Evolutionary conservation across 2,888 invertebrate species (phyloP).

Genomic region (Drosophila lutescens): DNA sequence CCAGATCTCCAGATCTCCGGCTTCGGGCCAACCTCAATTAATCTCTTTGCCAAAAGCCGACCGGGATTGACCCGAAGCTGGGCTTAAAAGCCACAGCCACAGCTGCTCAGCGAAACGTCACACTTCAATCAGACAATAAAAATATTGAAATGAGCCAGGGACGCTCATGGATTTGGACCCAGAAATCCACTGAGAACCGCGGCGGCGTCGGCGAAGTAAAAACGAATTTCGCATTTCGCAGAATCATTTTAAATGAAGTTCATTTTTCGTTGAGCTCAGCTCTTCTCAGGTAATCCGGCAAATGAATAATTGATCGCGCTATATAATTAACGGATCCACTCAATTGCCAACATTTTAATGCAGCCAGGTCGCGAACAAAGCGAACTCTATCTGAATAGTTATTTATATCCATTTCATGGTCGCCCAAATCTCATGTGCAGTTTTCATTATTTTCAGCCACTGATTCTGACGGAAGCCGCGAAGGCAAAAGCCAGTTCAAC

Average conservation of each 20-base stretch:
- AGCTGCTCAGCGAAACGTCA: slow-evolving; percentile 58
- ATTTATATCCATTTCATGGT: slow-evolving; percentile 47
- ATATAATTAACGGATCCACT: slow-evolving; percentile 78
- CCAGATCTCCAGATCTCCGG: slow-evolving; percentile 6
- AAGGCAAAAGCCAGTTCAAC: slow-evolving; percentile 40
- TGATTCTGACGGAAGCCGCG: slow-evolving; percentile 54
- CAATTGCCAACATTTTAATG: slow-evolving; percentile 65
- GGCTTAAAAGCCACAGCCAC: slow-evolving; percentile 16
- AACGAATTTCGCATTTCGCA: slow-evolving; percentile 76
- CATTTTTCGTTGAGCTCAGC: slow-evolving; percentile 47
- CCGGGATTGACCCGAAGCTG: slow-evolving; percentile 31
- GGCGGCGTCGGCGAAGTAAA: slow-evolving; percentile 50
- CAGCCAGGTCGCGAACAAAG: slow-evolving; percentile 42
- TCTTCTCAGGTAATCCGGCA: slow-evolving; percentile 73
- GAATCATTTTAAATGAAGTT: slow-evolving; percentile 78
- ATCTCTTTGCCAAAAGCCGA: slow-evolving; percentile 74
- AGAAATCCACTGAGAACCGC: slow-evolving; percentile 1
- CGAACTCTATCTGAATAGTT: slow-evolving; percentile 13
- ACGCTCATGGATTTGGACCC: background rate
- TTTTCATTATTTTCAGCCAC: slow-evolving; percentile 44
- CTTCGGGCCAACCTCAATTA: slow-evolving; percentile 59
- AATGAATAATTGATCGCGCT: slow-evolving; percentile 78
- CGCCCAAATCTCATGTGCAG: slow-evolving; percentile 62
- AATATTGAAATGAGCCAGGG: slow-evolving; percentile 71
- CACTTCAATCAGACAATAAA: slow-evolving; percentile 79